phyloP scores from a whole-genome alignment of 2,797 vertebrate genomes.

The Danio jaintianensis region DNA sequence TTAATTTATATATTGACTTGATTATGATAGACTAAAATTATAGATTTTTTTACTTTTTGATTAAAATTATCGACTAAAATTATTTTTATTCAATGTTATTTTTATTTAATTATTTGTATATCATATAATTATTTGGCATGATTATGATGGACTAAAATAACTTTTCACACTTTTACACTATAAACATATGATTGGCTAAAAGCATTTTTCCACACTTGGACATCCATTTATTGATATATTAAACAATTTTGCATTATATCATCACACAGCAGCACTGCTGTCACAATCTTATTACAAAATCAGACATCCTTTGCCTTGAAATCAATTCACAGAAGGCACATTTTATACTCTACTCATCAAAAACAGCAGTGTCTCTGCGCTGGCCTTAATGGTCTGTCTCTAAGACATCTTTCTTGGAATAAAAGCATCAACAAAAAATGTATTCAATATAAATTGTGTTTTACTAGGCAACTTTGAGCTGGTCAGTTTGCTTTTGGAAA shows the following conservation, averaged over 20 bases:
- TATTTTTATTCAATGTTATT: neutral
- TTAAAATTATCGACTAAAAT: neutral
- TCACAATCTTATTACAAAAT: too few relatives aligned
- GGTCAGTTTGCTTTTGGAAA: constrained; percentile 81
- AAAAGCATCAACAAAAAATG: constrained; percentile 11
- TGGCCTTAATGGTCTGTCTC: neutral
- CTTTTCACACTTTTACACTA: neutral
- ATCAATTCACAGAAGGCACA: neutral
- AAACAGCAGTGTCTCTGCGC: neutral
- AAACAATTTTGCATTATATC: neutral
- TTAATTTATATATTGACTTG: neutral
- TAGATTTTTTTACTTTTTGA: neutral
- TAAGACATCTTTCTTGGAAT: neutral
- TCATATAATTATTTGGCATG: too few relatives aligned
- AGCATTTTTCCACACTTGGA: neutral
- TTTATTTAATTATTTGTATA: neutral
- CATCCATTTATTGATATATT: neutral
- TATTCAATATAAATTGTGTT: constrained; percentile 14
- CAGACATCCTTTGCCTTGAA: neutral
- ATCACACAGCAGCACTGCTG: neutral
- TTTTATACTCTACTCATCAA: neutral
- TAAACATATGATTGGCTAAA: neutral
- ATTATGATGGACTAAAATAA: neutral
- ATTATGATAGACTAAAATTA: neutral
- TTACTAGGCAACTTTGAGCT: constrained; percentile 83